Percentiles rank a stretch among this genome's conserved stretches.
These are phyloP conservation scores for Bathynomus jamesi DNA, from an alignment of 1,140 invertebrate species.

Conservation along the genomic window DNA sequence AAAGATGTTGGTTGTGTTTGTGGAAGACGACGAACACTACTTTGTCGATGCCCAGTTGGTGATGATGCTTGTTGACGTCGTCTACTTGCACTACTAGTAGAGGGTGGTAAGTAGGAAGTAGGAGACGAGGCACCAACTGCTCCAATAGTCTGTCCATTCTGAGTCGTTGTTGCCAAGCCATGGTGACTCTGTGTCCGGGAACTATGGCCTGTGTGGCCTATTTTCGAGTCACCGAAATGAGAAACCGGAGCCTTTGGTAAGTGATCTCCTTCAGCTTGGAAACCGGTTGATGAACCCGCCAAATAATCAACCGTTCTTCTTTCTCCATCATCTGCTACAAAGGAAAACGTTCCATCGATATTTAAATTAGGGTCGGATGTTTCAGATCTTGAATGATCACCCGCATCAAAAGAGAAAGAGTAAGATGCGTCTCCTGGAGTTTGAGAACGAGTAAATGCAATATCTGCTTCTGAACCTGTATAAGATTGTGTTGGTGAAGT, in stretches of 20 bases:
- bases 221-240: too few species aligned
- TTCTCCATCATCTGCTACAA: slow-evolving; percentile 30
- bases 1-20: too few species aligned
- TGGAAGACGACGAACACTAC: too few species aligned
- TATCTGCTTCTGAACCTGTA: slow-evolving; percentile 5
- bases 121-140: too few species aligned
- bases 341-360: slow-evolving; percentile 21
- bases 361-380: slow-evolving; percentile 28
- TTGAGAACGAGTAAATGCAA: too few species aligned
- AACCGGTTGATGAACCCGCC: slow-evolving; percentile 23
- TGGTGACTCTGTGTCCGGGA: too few species aligned
- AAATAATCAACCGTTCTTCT: slow-evolving; percentile 17
- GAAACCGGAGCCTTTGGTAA: slow-evolving; percentile 14
- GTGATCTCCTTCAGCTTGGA: slow-evolving; percentile 25
- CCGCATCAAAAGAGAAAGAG: slow-evolving; percentile 30
- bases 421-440: slow-evolving; percentile 34
- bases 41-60: background rate
- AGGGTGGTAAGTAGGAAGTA: too few species aligned
- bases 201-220: too few species aligned
- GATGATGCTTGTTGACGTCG: background rate
- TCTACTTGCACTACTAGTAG: too few species aligned
- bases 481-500: too few species aligned
- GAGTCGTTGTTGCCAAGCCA: too few species aligned
- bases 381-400: slow-evolving; percentile 34
- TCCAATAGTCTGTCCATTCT: too few species aligned